Evolutionary conservation across 1,140 invertebrate species (phyloP).

Genomic region (Neodiprion fabricii): DNA sequence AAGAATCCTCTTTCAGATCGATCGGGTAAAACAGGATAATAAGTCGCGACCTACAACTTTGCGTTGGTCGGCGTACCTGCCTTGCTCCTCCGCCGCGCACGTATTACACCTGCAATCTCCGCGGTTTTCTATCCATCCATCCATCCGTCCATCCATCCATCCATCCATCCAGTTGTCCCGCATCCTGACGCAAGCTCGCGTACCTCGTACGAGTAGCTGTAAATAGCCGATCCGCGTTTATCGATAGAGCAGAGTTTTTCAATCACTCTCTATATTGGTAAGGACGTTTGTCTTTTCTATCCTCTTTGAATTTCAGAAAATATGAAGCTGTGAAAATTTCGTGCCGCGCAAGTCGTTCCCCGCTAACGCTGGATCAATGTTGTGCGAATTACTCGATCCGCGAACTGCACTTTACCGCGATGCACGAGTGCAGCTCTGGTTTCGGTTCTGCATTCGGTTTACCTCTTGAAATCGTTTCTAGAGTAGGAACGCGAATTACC

Average conservation of each 20-base stretch:
- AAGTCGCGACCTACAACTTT: background rate
- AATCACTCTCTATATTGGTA: background rate
- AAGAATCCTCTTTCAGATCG: background rate
- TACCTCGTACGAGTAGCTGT: background rate
- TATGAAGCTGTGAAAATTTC: background rate
- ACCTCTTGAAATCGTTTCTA: no score
- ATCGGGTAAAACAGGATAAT: constrained; percentile 5
- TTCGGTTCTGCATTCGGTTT: no score
- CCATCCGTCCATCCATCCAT: background rate
- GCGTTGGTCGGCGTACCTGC: background rate
- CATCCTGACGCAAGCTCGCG: background rate
- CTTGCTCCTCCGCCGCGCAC: background rate
- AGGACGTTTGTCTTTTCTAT: background rate
- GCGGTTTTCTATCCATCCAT: background rate
- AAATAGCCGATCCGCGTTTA: background rate
- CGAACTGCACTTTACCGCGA: background rate
- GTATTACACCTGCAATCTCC: background rate
- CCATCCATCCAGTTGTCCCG: background rate
- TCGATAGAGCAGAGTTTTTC: background rate
- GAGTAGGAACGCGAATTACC: no score
- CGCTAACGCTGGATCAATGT: background rate
- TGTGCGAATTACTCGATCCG: background rate
- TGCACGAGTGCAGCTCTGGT: background rate
- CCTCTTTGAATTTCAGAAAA: background rate
- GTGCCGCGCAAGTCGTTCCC: background rate